These are phyloP conservation scores for Pecten maximus DNA, from an alignment of 2,888 invertebrate genomes.

Conservation along the genomic window DNA sequence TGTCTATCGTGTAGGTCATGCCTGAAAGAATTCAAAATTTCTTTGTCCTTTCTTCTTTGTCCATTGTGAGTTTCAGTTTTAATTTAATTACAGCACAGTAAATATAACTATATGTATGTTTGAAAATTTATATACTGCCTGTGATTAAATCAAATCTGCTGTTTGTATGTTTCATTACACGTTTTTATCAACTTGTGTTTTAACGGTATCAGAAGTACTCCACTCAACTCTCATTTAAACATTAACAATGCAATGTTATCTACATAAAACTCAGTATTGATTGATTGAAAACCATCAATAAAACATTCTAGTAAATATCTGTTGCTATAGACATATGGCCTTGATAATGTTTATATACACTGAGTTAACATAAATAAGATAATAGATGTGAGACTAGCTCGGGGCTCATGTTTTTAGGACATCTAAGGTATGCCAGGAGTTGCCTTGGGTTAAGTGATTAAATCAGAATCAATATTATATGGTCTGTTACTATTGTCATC, in stretches of 20 bases:
- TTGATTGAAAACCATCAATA: not conserved
- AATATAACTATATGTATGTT: too few relatives aligned
- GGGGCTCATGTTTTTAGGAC: not conserved
- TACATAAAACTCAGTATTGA: not conserved
- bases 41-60: conserved; percentile 17
- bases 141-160: not conserved
- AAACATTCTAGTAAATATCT: not conserved
- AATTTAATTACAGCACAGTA: not conserved
- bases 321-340: not conserved
- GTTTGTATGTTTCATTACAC: too few relatives aligned
- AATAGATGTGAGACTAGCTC: not conserved
- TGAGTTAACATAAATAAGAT: not conserved
- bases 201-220: too few relatives aligned
- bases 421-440: not conserved
- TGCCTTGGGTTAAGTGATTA: not conserved
- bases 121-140: not conserved
- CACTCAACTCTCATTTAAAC: too few relatives aligned
- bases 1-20: not conserved
- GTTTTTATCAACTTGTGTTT: too few relatives aligned
- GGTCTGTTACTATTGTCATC: not conserved
- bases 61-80: not conserved
- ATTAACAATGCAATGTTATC: not conserved
- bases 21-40: not conserved
- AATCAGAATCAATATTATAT: not conserved
- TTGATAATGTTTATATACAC: not conserved